Percentiles rank a stretch among this genome's conserved stretches.
These are phyloP conservation scores for Menura novaehollandiae DNA, from an alignment of 2,113 vertebrate species.

Conservation along the genomic window DNA sequence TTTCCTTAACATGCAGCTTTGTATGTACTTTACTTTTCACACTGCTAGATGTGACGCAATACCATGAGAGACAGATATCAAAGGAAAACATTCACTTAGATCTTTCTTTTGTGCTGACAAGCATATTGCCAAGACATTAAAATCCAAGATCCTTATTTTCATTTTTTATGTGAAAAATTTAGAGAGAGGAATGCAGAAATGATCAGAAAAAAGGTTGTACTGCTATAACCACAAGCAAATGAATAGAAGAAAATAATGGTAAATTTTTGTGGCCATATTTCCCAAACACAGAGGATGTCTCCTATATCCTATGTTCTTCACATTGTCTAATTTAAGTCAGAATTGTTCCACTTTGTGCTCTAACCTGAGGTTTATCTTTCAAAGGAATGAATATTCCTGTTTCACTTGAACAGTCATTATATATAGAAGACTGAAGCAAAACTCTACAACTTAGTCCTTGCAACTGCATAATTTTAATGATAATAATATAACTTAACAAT, in stretches of 20 bases:
- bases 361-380: neutral
- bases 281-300: neutral
- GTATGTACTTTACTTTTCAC: conserved; percentile 7
- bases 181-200: neutral
- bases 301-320: neutral
- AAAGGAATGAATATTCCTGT: neutral
- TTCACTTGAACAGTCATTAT: neutral
- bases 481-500: neutral
- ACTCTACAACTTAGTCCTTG: neutral
- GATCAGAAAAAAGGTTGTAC: neutral
- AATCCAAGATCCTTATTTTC: neutral
- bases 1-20: neutral
- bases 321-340: neutral
- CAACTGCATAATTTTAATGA: neutral
- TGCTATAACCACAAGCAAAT: neutral
- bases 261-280: neutral
- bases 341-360: neutral
- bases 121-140: neutral
- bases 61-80: conserved; percentile 23
- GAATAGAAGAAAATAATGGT: neutral
- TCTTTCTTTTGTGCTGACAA: conserved; percentile 20
- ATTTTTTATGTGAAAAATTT: neutral
- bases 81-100: conserved; percentile 38
- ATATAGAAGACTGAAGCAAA: neutral
- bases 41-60: neutral